A percentile compares a stretch with the other conserved stretches of the same genome.
These are phyloP conservation scores for Heliothis virescens DNA, from an alignment of 1,140 invertebrate species.

Conservation along the genomic window DNA sequence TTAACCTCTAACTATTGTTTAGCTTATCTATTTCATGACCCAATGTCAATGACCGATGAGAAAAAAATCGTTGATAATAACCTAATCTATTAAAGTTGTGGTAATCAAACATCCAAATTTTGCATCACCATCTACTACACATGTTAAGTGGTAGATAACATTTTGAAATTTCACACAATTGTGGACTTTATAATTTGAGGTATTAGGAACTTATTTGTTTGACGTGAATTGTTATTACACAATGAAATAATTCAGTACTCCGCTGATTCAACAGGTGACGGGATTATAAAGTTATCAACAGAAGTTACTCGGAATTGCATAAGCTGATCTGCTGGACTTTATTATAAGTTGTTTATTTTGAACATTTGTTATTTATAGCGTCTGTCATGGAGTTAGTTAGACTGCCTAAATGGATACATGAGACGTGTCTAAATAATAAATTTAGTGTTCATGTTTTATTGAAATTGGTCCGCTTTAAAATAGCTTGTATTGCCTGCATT, in stretches of 20 bases:
- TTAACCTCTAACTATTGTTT: background rate
- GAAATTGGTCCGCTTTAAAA: too few species aligned
- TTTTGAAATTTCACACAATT: background rate
- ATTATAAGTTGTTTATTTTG: too few species aligned
- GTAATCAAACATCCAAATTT: background rate
- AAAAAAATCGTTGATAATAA: background rate
- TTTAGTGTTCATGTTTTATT: too few species aligned
- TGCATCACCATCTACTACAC: slow-evolving; percentile 1
- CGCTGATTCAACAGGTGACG: background rate
- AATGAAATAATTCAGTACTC: background rate
- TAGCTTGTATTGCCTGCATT: too few species aligned
- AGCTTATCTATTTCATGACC: background rate
- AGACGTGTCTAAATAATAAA: too few species aligned
- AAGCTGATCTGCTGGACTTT: too few species aligned
- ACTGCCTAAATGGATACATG: too few species aligned
- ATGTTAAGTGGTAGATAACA: background rate
- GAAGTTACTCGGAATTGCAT: background rate
- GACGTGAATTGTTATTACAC: background rate
- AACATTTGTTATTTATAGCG: too few species aligned
- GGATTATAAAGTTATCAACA: background rate
- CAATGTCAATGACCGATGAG: slow-evolving; percentile 8
- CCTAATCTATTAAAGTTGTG: background rate
- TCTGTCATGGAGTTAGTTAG: too few species aligned
- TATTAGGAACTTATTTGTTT: background rate
- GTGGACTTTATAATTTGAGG: background rate